Evolutionary conservation across 1,140 invertebrate genomes (phyloP), one percentile per base, ranked within the genome.

Genomic region (Apis florea): DNA sequence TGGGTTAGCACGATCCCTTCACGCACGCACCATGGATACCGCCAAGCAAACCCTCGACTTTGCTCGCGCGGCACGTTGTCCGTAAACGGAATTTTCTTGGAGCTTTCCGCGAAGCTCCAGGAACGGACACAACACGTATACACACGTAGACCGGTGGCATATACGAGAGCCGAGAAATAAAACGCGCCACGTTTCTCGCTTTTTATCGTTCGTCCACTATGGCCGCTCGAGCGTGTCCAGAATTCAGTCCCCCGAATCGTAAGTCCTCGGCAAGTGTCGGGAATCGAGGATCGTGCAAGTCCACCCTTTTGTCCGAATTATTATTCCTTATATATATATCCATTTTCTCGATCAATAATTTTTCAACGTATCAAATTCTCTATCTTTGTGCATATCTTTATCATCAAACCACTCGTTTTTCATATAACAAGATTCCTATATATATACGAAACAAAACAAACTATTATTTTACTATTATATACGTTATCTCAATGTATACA

Each of bases 1-100:
- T 3, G 56, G 40, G 31, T 40, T 54, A 76, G 73, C 64, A 51
- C 67, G 64, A 49, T 69, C 31, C 53, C 61, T 71, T 63, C 76
- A 63, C 85, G 74, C 87, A 89, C 88, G 88, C 88, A 87, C 81
- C 69, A 61, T 53, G 85, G 82, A 89, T 85, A 86, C 73, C 59
- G 40, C 81, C 81, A 53, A 79, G 66, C 66, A 51, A 51, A 79
- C 80, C 78, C 79, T 79, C 88, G 31, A 83, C 88, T 88, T 87
- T 82, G 85, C 82, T 87, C 84, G 61, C 88, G 53, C 83, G 66
- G 87, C 88, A 88, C 86, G 86, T 88, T 82, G 86, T 81, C 86
- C 85, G 85, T 87, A 87, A 87, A 87, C 86, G 86, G 86, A 87
- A 87, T 87, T 85, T 87, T 87, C 85, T 78, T 81, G 78, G 66